Conservation (phyloP, 2,113 vertebrate species). For the Tetrax tetrax region DNA sequence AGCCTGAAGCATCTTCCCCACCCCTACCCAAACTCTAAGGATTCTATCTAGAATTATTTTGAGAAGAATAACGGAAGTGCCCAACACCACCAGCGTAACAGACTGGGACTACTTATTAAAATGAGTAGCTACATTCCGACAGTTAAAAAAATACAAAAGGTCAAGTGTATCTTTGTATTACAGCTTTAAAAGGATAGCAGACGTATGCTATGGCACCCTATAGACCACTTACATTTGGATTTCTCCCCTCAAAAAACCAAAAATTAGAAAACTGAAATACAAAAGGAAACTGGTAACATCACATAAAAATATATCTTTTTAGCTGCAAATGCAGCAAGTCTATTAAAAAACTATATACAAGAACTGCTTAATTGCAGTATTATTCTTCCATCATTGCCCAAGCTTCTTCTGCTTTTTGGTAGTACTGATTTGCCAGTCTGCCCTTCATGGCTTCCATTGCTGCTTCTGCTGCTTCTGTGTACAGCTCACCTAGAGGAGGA, state of each 20-base stretch:
- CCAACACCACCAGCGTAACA: not conserved
- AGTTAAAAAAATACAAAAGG: conserved; percentile 22
- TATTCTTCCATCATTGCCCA: conserved; percentile 91
- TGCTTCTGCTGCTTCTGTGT: conserved; percentile 92
- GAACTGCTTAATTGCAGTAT: not conserved
- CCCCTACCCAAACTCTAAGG: not conserved
- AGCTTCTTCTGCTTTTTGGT: conserved; percentile 94
- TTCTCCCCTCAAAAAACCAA: not conserved
- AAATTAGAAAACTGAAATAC: conserved; percentile 24
- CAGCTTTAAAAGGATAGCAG: not conserved
- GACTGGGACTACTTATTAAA: not conserved
- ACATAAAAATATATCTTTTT: conserved; percentile 54
- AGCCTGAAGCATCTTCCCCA: not conserved
- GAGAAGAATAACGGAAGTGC: not conserved
- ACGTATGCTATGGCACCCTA: not conserved
- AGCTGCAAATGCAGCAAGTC: conserved; percentile 8
- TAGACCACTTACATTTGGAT: not conserved
- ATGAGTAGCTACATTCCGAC: not conserved
- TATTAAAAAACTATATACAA: conserved; percentile 14
- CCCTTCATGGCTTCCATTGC: conserved; percentile 97
- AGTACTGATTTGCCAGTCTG: conserved; percentile 92
- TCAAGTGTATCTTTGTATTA: not conserved
- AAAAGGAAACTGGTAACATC: conserved; percentile 1
- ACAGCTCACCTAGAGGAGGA: conserved; percentile 86
- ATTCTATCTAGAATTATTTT: not conserved